Evolutionary conservation across 2,888 invertebrate species (phyloP), one percentile per base, ranked within the genome.

Genomic region (Tetanocera ferruginea): DNA sequence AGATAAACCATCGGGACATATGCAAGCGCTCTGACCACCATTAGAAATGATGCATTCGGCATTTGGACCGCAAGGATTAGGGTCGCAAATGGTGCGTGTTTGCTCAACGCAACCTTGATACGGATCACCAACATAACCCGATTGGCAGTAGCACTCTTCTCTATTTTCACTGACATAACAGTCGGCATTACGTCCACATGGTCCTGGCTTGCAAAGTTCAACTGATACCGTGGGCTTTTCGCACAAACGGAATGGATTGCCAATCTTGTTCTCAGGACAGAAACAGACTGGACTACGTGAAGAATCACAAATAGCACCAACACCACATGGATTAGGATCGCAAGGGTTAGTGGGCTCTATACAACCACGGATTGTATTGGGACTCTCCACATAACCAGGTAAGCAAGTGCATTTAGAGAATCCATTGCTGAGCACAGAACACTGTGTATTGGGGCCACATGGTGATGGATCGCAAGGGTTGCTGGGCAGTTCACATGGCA

Each of bases 391-490:
- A 87, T 93, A 96, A 23, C 96, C 96, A 66, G 94, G 92, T 78
- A 95, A 90, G 86, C 97, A 97, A 28, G 96, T 96, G 86, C 97
- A 97, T 90, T 96, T 96, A 0, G 96, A 94, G 87, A 95, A 95
- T 74, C 96, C 96, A 83, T 95, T 96, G 74, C 92, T 91, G 73
- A 96, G 90, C 71, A 95, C 91, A 1, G 94, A 91, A 85, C 97
- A 97, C 88, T 95, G 95, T 2, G 96, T 96, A 85, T 96, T 97
- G 9, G 95, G 95, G 17, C 97, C 97, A 87, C 97, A 97, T 0
- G 96, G 95, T 17, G 96, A 95, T 43, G 95, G 94, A 83, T 94
- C 94, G 86, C 97, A 97, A 5, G 96, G 96, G 86, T 94, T 94
- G 79, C 91, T 92, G 25, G 95, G 95, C 79, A 95, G 87, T 82